Evolutionary conservation across 2,797 vertebrate species (phyloP), one percentile per base, ranked within the genome.

Genomic region (Peromyscus aztecus): DNA sequence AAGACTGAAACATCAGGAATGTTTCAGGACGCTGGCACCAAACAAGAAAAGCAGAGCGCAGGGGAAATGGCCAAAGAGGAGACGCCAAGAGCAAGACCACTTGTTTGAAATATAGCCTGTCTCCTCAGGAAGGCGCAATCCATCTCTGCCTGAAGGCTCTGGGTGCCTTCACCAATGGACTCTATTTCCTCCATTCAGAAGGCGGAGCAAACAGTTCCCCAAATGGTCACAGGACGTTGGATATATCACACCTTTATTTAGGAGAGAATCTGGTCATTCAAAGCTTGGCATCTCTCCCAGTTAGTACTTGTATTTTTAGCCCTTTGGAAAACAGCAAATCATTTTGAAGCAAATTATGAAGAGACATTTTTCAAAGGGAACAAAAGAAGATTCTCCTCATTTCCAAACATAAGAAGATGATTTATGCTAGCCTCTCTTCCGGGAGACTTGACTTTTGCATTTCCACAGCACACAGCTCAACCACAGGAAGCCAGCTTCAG

Each of bases 241-340:
- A 71, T 96, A 67, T 8, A 75, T 21, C 29, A 31, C 46, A 73
- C 46, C 46, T 85, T 87, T n/a, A 2, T 21, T 49, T 19, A 34
- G 49, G 43, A 77, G 27, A 46, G 40, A 71, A 80, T n/a, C 37
- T n/a, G 31, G 77, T 61, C 24, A 80, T 27, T 93, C 83, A 87
- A 59, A 76, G 8, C 14, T 83, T 57, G 55, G 55, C 43, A 86
- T 82, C 59, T 89, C 67, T 71, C 75, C 57, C 61, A 89, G 29
- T 24, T 63, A 86, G 21, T 43, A 76, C 31, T 80, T 94, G 73
- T 52, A 69, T 77, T 88, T 92, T 89, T 52, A 94, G 61, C 37
- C 40, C 52, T 91, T 91, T 5, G 6, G 37, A 67, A 94, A 88
- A 80, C 0, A 90, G 27, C 24, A 80, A 90, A 37, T 77, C 90